phyloP scores from a whole-genome alignment of 1,140 invertebrate species.

The Lepidurus apus region DNA sequence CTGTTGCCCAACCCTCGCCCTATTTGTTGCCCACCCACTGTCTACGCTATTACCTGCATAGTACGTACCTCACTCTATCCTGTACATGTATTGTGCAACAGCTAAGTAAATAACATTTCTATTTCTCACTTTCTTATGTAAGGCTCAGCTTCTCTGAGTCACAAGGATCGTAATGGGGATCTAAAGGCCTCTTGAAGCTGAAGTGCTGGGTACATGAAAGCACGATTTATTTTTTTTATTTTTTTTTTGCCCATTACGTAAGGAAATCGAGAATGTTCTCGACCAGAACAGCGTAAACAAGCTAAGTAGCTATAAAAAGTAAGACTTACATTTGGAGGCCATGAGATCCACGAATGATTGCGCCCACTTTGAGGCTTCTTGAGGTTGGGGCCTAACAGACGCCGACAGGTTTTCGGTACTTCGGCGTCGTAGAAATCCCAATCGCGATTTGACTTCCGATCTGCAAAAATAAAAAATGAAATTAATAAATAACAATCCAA shows the following conservation, averaged over 20 bases:
- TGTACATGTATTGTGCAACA: too few relatives aligned
- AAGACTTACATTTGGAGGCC: slow-evolving; percentile 32
- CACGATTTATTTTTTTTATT: too few relatives aligned
- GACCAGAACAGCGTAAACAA: not conserved
- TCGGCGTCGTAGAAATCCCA: slow-evolving; percentile 47
- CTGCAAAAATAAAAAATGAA: slow-evolving; percentile 40
- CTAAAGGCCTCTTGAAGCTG: too few relatives aligned
- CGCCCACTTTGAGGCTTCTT: slow-evolving; percentile 50
- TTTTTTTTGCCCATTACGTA: not conserved
- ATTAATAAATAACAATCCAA: not conserved
- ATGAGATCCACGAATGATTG: slow-evolving; percentile 39
- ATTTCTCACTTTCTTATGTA: too few relatives aligned
- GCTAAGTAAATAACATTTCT: too few relatives aligned
- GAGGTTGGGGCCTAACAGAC: slow-evolving; percentile 44
- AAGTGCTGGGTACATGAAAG: too few relatives aligned
- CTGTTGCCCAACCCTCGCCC: too few relatives aligned
- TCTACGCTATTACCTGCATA: too few relatives aligned
- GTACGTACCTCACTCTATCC: too few relatives aligned
- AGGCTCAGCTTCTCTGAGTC: too few relatives aligned
- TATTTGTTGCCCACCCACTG: too few relatives aligned
- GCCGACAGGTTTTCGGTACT: slow-evolving; percentile 43
- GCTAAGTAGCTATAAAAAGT: not conserved
- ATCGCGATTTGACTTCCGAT: slow-evolving; percentile 47
- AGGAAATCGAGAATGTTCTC: not conserved
- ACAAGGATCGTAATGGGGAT: too few relatives aligned